Evolutionary conservation across 2,797 vertebrate species (phyloP), one percentile per base, ranked within the genome.

Genomic region (Hypotaenidia okinawae): DNA sequence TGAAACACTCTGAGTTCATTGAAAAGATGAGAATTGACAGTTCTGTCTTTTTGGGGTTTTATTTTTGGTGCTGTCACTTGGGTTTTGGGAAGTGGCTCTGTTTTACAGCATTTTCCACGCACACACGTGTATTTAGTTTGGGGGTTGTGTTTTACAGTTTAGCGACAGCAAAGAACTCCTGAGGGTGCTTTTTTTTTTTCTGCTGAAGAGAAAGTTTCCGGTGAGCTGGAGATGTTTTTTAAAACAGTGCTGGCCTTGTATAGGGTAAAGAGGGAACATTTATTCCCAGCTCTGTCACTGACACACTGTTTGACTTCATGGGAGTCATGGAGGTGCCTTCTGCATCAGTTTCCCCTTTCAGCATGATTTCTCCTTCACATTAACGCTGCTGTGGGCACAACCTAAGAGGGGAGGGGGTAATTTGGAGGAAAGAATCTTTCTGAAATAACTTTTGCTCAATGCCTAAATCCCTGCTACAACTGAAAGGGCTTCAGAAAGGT

Each of bases 401-500:
- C 61, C 57, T 54, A 13, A 15, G 27, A 27, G 25, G 85, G 18
- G 28, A 14, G 17, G 47, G 30, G 43, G 27, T 33, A 23, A 74
- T 49, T 32, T 27, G 14, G 28, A 62, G 54, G 33, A 58, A 77
- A 59, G 70, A 95, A 39, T 76, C 9, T 16, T 45, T 86, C 5
- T 2, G 79, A 89, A 95, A 90, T 18, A 66, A 95, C 57, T 97
- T 95, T 72, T 90, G 43, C 80, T 82, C 22, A 1, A 27, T 33
- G 59, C 88, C 87, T 91, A 62, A 66, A 86, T 90, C 72, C 84
- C 80, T 6, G 21, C 62, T 70, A 35, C n/a, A 23, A 25, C 49
- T 49, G 8, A 22, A 64, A 87, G 72, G 82, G 4, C 95, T 94
- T 83, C 11, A 16, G 83, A 78, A 95, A 92, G 89, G 97, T 96